Base-by-base conservation (phyloP, 2,888 invertebrate species). In the Agrotis puta region DNA sequence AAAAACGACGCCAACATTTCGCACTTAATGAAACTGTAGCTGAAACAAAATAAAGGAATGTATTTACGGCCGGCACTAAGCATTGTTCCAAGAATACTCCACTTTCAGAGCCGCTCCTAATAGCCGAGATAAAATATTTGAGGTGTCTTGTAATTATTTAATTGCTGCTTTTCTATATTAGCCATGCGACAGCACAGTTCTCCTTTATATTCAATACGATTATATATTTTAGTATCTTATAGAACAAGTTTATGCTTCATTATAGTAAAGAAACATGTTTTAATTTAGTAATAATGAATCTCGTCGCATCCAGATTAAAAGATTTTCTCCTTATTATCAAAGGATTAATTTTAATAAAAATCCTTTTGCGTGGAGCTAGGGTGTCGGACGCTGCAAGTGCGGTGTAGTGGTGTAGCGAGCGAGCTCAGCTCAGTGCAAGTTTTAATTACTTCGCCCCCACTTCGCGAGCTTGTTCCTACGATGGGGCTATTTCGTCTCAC, bases 21-120 rank as follows among this genome's bases (percentile, higher is more conserved):
- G 94, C 95, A 95, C 95, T 94, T 95, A 95, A 95, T 95, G 94
- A 95, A 95, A 95, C 94, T 93, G 95, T 94, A 90, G 91, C 92
- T 86, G 92, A 92, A 94, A 94, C 91, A 93, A 93, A 94, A 95
- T 94, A 94, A 94, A 94, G 91, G 92, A 93, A 90, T 89, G 91
- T 92, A 92, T 94, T 95, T 93, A 93, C 92, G 88, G 64, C 88
- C 90, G 86, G 87, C 88, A 87, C 89, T 92, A 91, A 92, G 90
- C 91, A 93, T 94, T 94, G 92, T 94, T 93, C 88, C 88, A 89
- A 89, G 91, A 92, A 91, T 87, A 88, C 83, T 88, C 82, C 85
- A 87, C 88, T 88, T 90, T 90, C 90, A 87, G 88, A 87, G 89
- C 84, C 78, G 80, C 86, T 74, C 88, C 89, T 93, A 93, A 93